phyloP scores from a whole-genome alignment of 1,140 invertebrate species.

The Drosophila ohnishii region DNA sequence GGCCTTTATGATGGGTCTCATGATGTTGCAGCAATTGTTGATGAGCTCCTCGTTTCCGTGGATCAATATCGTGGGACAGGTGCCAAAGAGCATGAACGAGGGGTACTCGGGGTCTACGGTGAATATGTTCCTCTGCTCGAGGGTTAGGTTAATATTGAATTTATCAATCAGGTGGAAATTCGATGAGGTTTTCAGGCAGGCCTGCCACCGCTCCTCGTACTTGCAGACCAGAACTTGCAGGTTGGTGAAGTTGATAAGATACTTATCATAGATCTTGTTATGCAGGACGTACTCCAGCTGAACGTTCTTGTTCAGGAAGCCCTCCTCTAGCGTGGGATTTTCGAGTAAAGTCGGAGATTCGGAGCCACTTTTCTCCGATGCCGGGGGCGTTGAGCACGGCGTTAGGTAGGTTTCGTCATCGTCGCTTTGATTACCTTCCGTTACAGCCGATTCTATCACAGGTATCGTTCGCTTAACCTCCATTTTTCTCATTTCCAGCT shows the following conservation, averaged over 20 bases:
- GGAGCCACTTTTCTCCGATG: conserved; percentile 87
- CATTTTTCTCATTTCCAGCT: conserved; percentile 89
- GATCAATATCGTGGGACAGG: conserved; percentile 92
- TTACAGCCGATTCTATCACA: conserved; percentile 29
- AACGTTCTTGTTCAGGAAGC: conserved; percentile 66
- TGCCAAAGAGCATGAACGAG: conserved; percentile 91
- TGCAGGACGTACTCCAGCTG: conserved; percentile 88
- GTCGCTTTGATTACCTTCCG: conserved; percentile 71
- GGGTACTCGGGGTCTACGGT: conserved; percentile 94
- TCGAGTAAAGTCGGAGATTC: conserved; percentile 76
- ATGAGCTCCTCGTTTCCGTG: conserved; percentile 96
- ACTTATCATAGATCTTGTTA: conserved; percentile 92
- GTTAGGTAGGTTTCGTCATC: conserved; percentile 92
- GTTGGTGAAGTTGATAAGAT: conserved; percentile 92
- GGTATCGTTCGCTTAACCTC: conserved; percentile 58
- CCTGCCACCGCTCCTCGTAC: conserved; percentile 94
- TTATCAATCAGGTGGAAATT: conserved; percentile 94
- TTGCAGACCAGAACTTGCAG: conserved; percentile 94
- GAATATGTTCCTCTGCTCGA: conserved; percentile 91
- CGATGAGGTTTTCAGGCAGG: conserved; percentile 91
- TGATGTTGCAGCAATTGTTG: conserved; percentile 85
- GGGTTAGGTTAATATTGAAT: conserved; percentile 94
- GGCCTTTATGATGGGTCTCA: conserved; percentile 82
- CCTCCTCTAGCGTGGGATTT: conserved; percentile 29
- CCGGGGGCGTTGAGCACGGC: conserved; percentile 95